Base-by-base conservation (phyloP, 2,888 invertebrate species). In the Imbricaverruca yamaguchii region DNA sequence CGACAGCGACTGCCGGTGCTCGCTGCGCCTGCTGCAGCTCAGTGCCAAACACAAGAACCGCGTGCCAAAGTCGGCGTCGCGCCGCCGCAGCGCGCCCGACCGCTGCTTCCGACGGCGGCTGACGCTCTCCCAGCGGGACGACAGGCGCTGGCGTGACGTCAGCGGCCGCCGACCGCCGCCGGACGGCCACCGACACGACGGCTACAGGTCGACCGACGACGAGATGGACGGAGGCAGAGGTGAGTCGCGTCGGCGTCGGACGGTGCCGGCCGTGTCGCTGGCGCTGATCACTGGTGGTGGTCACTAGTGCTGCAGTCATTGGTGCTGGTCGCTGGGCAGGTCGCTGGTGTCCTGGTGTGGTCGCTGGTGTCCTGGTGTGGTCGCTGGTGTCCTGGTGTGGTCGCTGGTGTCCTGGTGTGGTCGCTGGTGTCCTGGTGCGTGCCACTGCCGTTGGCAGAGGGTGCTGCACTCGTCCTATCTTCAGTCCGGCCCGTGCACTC, bases 1-100 rank as follows among this genome's bases (percentile, higher is more conserved):
- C 74, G 74, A 74, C 21, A 74, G 74, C 21, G 74, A 74, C 21
- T 74, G 74, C 55, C 53, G 55, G 55, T 74, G 74, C 55, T 74
- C 74, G 21, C 74, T 74, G 21, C 74, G 21, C 55, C 74, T 74
- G 39, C 39, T 39, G 39, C 13, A 39, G 11, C 55, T 39, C 39
- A 39, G 69, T 69, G 67, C 18, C 67, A 59, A 59, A 25, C 67
- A 25, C 25, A n/a, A 2, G 23, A 12, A 13, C n/a, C 10, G 25
- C 13, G 25, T 21, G 67, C 12, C 67, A 67, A n/a, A n/a, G 67
- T 25, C 25, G 8, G 67, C 23, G 25, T 1, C 25, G 67, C 67
- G 25, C 12, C 8, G 23, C 11, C 67, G 67, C n/a, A 25, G 67
- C 25, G 67, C 12, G 67, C 25, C 39, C 59, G 59, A 59, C 59